phyloP scores from a whole-genome alignment of 2,888 invertebrate genomes.

The Meta bourneti region DNA sequence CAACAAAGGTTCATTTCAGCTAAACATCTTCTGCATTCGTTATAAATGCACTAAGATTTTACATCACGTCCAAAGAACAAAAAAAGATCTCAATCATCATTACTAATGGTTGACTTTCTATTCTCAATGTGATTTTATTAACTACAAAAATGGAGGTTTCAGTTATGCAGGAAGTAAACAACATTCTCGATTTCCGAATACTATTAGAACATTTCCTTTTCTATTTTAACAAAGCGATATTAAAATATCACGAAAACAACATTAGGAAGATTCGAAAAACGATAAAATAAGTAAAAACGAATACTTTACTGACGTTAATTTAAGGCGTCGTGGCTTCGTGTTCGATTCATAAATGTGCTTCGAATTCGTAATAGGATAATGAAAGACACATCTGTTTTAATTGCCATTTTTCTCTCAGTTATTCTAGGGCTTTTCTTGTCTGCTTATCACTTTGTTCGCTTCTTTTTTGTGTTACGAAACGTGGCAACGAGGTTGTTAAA shows the following conservation, averaged over 20 bases:
- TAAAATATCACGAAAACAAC: constrained; percentile 21
- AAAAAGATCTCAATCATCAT: neutral
- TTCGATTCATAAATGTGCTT: neutral
- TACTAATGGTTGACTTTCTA: neutral
- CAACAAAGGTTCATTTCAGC: neutral
- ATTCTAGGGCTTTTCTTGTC: constrained; percentile 2
- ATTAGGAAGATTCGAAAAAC: constrained; percentile 12
- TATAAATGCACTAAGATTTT: neutral
- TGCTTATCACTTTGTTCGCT: neutral
- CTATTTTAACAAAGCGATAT: constrained; percentile 14
- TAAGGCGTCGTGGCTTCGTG: constrained; percentile 24
- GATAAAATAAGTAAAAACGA: neutral
- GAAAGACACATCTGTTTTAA: constrained; percentile 30
- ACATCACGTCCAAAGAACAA: too few species aligned
- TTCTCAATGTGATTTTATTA: neutral
- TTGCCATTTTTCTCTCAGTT: neutral
- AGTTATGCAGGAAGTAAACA: neutral
- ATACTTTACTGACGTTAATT: constrained; percentile 1
- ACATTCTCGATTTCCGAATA: constrained; percentile 18
- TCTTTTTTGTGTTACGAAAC: neutral
- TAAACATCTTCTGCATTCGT: neutral
- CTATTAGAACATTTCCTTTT: constrained; percentile 21
- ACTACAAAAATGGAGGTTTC: neutral
- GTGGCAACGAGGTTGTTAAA: constrained; percentile 10
- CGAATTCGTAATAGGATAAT: constrained; percentile 20